Evolutionary conservation across 2,888 invertebrate species (phyloP).

Genomic region (Torymus texanus): DNA sequence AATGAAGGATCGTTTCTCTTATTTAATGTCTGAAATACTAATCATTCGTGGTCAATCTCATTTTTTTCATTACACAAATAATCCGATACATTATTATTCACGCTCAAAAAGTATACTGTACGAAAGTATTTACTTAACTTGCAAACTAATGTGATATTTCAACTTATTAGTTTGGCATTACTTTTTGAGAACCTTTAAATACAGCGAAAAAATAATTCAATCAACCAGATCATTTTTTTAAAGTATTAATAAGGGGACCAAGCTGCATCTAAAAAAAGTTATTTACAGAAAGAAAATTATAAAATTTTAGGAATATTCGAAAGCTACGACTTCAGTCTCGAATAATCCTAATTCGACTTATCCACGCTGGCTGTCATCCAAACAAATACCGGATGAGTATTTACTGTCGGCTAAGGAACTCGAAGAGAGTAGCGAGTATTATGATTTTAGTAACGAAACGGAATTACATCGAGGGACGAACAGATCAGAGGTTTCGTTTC

Average conservation of each 20-base stretch:
- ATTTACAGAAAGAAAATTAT: background rate
- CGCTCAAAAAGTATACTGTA: no score
- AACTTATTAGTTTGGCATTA: no score
- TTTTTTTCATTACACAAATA: no score
- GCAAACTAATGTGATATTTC: no score
- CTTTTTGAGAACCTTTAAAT: no score
- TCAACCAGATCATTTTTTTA: no score
- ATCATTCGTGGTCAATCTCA: no score
- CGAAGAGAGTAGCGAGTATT: slow-evolving; percentile 53
- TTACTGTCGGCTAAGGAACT: slow-evolving; percentile 69
- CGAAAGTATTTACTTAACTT: no score
- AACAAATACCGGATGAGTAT: slow-evolving; percentile 87
- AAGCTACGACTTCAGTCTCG: slow-evolving; percentile 64
- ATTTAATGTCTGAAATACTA: no score
- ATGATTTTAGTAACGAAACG: slow-evolving; percentile 53
- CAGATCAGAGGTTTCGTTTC: slow-evolving; percentile 43
- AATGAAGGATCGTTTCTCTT: no score
- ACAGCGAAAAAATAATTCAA: no score
- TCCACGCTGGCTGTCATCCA: slow-evolving; percentile 79
- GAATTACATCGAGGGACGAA: slow-evolving; percentile 43
- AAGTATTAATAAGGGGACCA: background rate
- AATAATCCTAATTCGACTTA: slow-evolving; percentile 65
- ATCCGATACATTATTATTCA: no score
- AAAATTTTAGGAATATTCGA: slow-evolving; percentile 69
- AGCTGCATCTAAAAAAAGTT: background rate